Base-by-base conservation (phyloP, 2,797 vertebrate species). In the Sebastes steindachneri region DNA sequence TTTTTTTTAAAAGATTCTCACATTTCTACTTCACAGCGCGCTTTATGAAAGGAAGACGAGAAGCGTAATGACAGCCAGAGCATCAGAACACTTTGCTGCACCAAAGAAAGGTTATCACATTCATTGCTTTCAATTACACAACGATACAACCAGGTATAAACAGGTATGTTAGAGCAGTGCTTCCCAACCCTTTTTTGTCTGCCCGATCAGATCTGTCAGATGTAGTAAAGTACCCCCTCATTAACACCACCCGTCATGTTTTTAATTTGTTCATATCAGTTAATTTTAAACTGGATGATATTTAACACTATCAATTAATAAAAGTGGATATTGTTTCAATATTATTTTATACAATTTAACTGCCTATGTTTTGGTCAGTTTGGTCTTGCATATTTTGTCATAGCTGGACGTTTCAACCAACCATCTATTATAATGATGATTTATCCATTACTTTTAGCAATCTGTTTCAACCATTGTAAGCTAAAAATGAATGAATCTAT, bases 1-100 rank as follows among this genome's bases (percentile, higher is more conserved):
- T 73, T 59, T 29, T 29, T 53, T 21, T 21, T 15, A 3, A 28
- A 68, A 51, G 37, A 68, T 68, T 88, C 68, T 75, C 80, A 41
- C 82, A 79, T 79, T 68, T 67, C 9, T 75, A 9, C 33, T 83
- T 78, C 68, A 73, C 68, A 21, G 68, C 26, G 53, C 37, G 51
- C 57, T 72, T 77, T 29, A 28, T 67, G 29, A 63, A 71, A 41
- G 15, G 10, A 29, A 63, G 59, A 57, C 3, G 9, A 48, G 68
- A 80, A 54, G 58, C 74, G 73, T 58, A 41, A 76, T 25, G 58
- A 75, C 62, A 82, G 19, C 60, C 37, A 31, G 19, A 48, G 65
- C 48, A 26, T 68, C n/a, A 55, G 26, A 51, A 71, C 59, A 62
- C 55, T 58, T 31, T 58, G 19, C 33, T 28, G 67, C 77, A 67